Percentiles rank a stretch among this genome's conserved stretches.
phyloP scores from a whole-genome alignment of 2,113 vertebrate genomes.

The Telmatochromis brichardi region DNA sequence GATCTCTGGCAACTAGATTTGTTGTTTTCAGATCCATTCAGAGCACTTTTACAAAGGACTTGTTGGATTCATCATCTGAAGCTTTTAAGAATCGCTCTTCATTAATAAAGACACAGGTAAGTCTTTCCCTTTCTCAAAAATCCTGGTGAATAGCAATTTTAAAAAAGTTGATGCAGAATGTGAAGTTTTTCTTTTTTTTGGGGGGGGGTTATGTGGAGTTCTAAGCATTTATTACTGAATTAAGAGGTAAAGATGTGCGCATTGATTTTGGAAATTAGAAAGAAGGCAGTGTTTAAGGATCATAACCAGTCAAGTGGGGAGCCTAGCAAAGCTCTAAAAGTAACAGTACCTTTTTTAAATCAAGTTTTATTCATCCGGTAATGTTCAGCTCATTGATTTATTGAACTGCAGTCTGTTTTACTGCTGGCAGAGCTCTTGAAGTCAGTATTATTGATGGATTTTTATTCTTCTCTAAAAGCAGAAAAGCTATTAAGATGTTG shows the following conservation, averaged over 20 bases:
- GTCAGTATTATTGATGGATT: background rate
- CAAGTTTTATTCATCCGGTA: background rate
- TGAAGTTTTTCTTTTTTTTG: background rate
- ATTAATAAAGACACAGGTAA: background rate
- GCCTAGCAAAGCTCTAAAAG: background rate
- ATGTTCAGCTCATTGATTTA: background rate
- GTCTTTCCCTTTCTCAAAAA: background rate
- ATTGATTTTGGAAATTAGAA: background rate
- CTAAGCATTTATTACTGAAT: background rate
- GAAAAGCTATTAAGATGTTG: background rate
- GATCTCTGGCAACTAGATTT: background rate
- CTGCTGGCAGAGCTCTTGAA: background rate
- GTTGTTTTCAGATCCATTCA: background rate
- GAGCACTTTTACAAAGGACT: background rate
- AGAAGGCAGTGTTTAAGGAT: background rate
- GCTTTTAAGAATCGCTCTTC: background rate
- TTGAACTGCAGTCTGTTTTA: background rate
- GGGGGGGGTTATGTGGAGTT: background rate
- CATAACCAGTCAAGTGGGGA: background rate
- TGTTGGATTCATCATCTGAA: background rate
- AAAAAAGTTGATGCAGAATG: background rate
- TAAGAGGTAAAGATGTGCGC: background rate
- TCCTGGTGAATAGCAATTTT: background rate
- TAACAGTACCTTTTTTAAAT: background rate
- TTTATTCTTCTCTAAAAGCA: background rate